Conservation (phyloP, 2,888 invertebrate species). For the Theodoxus fluviatilis region DNA sequence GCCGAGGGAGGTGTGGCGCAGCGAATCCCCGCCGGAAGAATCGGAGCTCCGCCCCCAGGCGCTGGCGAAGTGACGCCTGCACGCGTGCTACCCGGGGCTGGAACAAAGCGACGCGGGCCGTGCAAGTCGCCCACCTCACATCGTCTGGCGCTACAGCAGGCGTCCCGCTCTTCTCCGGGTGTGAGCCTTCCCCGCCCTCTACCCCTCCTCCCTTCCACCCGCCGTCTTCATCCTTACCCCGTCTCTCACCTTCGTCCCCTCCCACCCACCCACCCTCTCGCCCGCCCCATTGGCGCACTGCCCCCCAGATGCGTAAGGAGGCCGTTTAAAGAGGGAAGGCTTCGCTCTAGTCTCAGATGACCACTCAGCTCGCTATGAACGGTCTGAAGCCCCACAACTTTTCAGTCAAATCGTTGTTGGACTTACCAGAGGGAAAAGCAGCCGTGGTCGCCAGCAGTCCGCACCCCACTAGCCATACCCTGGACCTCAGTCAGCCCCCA, state of each 20-base stretch:
- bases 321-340: background rate
- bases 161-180: background rate
- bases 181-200: background rate
- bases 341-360: constrained; percentile 11
- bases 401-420: constrained; percentile 91
- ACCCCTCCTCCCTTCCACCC: no score
- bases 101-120: no score
- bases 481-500: constrained; percentile 12
- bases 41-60: no score
- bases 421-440: constrained; percentile 76
- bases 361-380: constrained; percentile 70
- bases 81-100: no score
- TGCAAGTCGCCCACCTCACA: background rate
- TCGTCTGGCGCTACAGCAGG: background rate
- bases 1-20: no score
- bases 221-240: no score
- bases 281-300: background rate
- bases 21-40: no score
- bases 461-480: background rate
- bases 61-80: no score
- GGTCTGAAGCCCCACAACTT: constrained; percentile 80
- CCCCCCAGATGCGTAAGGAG: background rate
- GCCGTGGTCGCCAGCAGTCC: constrained; percentile 29
- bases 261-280: background rate
- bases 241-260: background rate